Percentiles rank a stretch among this genome's conserved stretches.
Evolutionary conservation across 2,113 vertebrate genomes (phyloP).

Genomic region (Oryzias melastigma): DNA sequence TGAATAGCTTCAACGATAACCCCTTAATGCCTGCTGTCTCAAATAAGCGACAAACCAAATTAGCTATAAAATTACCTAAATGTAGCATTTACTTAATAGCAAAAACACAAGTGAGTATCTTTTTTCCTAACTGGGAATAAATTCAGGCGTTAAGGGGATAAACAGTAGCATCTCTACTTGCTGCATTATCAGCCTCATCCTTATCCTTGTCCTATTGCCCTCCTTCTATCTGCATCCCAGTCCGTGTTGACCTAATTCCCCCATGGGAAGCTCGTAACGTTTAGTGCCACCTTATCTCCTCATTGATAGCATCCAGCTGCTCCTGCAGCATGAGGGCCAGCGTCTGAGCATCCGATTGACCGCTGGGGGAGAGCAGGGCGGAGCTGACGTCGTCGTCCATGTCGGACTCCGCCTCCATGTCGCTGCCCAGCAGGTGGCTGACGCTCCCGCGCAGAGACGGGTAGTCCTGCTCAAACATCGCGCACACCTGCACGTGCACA

Average conservation of each 20-base stretch:
- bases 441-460: conserved; percentile 81
- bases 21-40: not conserved
- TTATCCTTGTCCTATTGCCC: conserved; percentile 26
- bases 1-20: conserved; percentile 3
- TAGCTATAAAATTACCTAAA: no score
- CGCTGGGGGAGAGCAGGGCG: conserved; percentile 85
- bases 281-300: conserved; percentile 89
- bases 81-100: no score
- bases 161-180: conserved; percentile 7
- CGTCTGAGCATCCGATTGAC: conserved; percentile 94
- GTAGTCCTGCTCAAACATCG: conserved; percentile 84
- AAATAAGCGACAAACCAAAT: no score
- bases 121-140: no score
- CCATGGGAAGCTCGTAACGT: conserved; percentile 26
- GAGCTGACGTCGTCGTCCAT: conserved; percentile 90
- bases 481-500: conserved; percentile 57
- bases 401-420: conserved; percentile 87
- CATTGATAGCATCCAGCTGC: conserved; percentile 95
- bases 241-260: conserved; percentile 19
- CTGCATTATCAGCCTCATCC: conserved; percentile 1
- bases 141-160: no score
- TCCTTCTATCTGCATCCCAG: conserved; percentile 28
- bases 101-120: no score
- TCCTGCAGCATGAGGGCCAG: conserved; percentile 96
- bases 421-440: conserved; percentile 85